A percentile compares a stretch with the other conserved stretches of the same genome.
phyloP scores from a whole-genome alignment of 2,797 vertebrate species.

The Remorina albescens region DNA sequence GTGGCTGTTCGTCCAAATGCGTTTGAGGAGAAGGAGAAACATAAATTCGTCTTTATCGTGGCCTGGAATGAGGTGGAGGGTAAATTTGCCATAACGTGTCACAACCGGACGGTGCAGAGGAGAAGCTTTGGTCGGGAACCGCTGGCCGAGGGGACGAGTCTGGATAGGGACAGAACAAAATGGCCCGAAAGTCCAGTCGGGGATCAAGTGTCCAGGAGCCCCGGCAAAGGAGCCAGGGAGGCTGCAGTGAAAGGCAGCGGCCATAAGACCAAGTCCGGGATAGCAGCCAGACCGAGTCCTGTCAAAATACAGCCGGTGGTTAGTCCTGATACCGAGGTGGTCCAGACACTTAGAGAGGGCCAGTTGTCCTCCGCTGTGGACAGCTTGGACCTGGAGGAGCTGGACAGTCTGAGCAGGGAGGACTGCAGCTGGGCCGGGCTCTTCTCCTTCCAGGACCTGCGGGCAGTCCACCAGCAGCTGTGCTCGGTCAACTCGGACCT shows the following conservation, averaged over 20 bases:
- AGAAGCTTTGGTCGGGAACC: slow-evolving; percentile 86
- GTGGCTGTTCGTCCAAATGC: slow-evolving; percentile 94
- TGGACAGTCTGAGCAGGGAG: slow-evolving; percentile 77
- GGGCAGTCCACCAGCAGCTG: slow-evolving; percentile 91
- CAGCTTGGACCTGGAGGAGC: slow-evolving; percentile 71
- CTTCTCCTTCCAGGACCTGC: slow-evolving; percentile 95
- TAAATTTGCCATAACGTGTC: slow-evolving; percentile 95
- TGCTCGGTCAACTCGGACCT: slow-evolving; percentile 93
- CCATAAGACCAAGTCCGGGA: slow-evolving; percentile 27
- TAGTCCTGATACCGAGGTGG: slow-evolving; percentile 54
- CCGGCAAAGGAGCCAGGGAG: slow-evolving; percentile 43
- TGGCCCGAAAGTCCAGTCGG: slow-evolving; percentile 71
- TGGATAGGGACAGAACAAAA: slow-evolving; percentile 76
- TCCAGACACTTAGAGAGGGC: slow-evolving; percentile 52
- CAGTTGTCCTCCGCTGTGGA: slow-evolving; percentile 50
- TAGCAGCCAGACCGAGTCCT: slow-evolving; percentile 42
- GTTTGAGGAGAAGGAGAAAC: slow-evolving; percentile 93
- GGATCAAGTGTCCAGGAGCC: slow-evolving; percentile 64
- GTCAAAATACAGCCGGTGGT: slow-evolving; percentile 45
- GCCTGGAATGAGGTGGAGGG: slow-evolving; percentile 97
- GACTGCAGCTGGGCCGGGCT: slow-evolving; percentile 98
- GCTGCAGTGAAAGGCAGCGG: slow-evolving; percentile 36
- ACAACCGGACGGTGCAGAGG: slow-evolving; percentile 93
- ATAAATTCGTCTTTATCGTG: slow-evolving; percentile 95
- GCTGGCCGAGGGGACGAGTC: slow-evolving; percentile 44